Evolutionary conservation across 2,888 invertebrate genomes (phyloP), one percentile per base, ranked within the genome.

Genomic region (Dendrolimus houi): DNA sequence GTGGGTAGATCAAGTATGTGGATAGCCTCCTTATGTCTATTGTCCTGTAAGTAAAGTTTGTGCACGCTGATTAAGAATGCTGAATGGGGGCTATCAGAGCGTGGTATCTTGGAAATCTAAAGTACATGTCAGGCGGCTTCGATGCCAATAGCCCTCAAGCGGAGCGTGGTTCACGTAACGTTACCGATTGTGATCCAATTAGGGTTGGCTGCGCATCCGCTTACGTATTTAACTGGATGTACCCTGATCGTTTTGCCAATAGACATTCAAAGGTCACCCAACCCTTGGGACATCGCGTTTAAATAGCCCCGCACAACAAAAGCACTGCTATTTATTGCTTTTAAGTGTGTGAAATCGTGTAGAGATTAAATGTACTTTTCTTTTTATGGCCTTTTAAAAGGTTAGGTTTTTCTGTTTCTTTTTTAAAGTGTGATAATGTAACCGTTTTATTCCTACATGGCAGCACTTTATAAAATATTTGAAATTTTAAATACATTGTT

Each of bases 171-270:
- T 78, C 77, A 80, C 81, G 79, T 84, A 72, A 61, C 62, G 63
- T 73, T 77, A 71, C 75, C 79, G 78, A 85, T 87, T 85, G 84
- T 85, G 85, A 87, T 87, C 84, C 85, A 84, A 87, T 88, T 87
- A 87, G 79, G 77, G 75, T 74, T 71, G 75, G 74, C 76, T 79
- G 79, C 81, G 81, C 82, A 84, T 79, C 81, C 84, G 81, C 77
- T 87, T 85, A 81, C 77, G 78, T 82, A 84, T 79, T 82, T 84
- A 85, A 85, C 82, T 82, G 83, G 79, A 79, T 76, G 78, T 77
- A 81, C 80, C 77, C 69, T 74, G 75, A 70, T 71, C 75, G 72
- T 77, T 81, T 69, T 69, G 67, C 68, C 66, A 66, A 68, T 66
- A 72, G 64, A 59, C 63, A 64, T 64, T 69, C 70, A 65, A 65